phyloP scores from a whole-genome alignment of 2,888 invertebrate genomes.

The Drosophila nigricruria region DNA sequence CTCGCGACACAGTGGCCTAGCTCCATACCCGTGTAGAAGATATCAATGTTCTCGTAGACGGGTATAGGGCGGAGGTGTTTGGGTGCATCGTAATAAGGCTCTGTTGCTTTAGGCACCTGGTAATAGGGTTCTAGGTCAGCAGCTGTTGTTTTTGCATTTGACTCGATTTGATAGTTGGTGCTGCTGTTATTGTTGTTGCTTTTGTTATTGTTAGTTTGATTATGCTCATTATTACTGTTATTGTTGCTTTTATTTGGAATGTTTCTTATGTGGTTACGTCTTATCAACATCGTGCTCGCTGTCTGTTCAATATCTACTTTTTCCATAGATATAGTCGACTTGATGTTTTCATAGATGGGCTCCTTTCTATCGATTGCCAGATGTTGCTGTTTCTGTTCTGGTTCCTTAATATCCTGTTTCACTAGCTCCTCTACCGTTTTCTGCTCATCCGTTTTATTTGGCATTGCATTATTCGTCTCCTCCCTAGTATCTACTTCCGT shows the following conservation, averaged over 20 bases:
- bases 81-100: slow-evolving; percentile 85
- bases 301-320: slow-evolving; percentile 75
- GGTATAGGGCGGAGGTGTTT: slow-evolving; percentile 86
- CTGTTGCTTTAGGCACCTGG: slow-evolving; percentile 84
- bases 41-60: slow-evolving; percentile 88
- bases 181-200: slow-evolving; percentile 45
- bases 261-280: slow-evolving; percentile 63
- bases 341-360: slow-evolving; percentile 86
- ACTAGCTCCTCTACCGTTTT: slow-evolving; percentile 49
- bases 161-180: slow-evolving; percentile 45
- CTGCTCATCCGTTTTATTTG: slow-evolving; percentile 75
- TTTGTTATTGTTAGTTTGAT: slow-evolving; percentile 56
- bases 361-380: slow-evolving; percentile 52
- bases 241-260: slow-evolving; percentile 70
- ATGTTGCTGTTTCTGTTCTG: slow-evolving; percentile 9
- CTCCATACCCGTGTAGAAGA: slow-evolving; percentile 85
- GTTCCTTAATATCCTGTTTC: slow-evolving; percentile 19
- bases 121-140: slow-evolving; percentile 83
- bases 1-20: slow-evolving; percentile 31
- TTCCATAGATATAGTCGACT: slow-evolving; percentile 77
- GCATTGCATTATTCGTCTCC: slow-evolving; percentile 35
- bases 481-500: slow-evolving; percentile 9
- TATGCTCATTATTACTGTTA: slow-evolving; percentile 62
- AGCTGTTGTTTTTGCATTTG: slow-evolving; percentile 40
- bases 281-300: slow-evolving; percentile 47